Percentiles rank a stretch among this genome's conserved stretches.
phyloP scores from a whole-genome alignment of 2,113 vertebrate genomes.

The Chrysemys picta region DNA sequence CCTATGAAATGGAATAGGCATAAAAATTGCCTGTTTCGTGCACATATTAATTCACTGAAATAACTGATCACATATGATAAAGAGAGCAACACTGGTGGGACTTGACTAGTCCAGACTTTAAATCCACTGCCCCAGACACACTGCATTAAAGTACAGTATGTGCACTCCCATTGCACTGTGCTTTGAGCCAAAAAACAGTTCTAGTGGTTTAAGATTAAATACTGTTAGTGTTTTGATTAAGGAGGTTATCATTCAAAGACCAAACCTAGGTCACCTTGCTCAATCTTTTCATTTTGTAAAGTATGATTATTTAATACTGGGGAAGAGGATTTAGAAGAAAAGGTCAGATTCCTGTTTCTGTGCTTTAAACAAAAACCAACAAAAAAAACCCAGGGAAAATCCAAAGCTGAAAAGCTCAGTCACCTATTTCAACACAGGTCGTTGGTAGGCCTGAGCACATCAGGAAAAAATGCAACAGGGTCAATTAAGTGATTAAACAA shows the following conservation, averaged over 20 bases:
- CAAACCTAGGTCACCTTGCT: conserved; percentile 41
- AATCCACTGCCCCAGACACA: too few species aligned
- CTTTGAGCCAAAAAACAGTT: conserved; percentile 21
- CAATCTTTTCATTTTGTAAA: background rate
- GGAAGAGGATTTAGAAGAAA: background rate
- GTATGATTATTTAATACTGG: background rate
- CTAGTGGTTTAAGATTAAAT: conserved; percentile 28
- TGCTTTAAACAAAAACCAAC: background rate
- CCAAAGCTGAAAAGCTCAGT: background rate
- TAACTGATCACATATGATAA: conserved; percentile 46
- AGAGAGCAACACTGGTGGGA: background rate
- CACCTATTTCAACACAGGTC: background rate
- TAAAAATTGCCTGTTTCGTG: background rate
- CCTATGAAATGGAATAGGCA: background rate
- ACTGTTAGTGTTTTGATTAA: conserved; percentile 2
- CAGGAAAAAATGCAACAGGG: background rate
- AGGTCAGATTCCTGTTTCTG: accelerated
- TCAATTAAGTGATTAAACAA: conserved; percentile 42
- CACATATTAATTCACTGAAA: conserved; percentile 29
- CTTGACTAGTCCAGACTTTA: conserved; percentile 23
- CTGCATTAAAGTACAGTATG: background rate
- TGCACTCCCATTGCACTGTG: background rate
- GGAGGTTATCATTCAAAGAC: conserved; percentile 17
- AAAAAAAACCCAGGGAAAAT: background rate
- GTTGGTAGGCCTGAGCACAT: background rate